These are phyloP conservation scores for Congeria kusceri DNA, from an alignment of 2,888 invertebrate species.

Conservation along the genomic window DNA sequence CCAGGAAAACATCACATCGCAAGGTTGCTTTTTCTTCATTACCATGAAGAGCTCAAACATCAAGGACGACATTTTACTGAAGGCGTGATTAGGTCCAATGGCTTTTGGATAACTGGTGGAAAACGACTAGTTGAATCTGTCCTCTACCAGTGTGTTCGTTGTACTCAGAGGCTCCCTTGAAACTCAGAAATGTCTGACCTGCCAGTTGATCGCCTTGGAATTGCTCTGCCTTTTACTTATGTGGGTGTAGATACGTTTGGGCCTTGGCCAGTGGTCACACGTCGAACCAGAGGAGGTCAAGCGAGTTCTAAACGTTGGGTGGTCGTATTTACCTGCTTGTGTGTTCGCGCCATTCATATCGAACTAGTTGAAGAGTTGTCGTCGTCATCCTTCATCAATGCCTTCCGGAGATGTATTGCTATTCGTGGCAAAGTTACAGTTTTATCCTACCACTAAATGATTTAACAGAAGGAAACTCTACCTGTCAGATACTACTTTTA, in stretches of 20 bases:
- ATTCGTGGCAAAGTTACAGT: slow-evolving; percentile 32
- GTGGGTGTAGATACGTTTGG: slow-evolving; percentile 57
- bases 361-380: slow-evolving; percentile 49
- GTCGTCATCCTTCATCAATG: slow-evolving; percentile 34
- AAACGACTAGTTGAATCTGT: slow-evolving; percentile 13
- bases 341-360: slow-evolving; percentile 43
- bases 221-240: slow-evolving; percentile 53
- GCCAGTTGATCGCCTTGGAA: slow-evolving; percentile 30
- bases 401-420: slow-evolving; percentile 32
- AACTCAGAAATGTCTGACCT: slow-evolving; percentile 53
- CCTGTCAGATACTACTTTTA: no score
- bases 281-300: slow-evolving; percentile 43
- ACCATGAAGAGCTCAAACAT: slow-evolving; percentile 31
- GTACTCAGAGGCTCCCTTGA: slow-evolving; percentile 38
- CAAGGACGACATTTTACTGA: slow-evolving; percentile 46
- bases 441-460: no score
- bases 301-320: slow-evolving; percentile 52
- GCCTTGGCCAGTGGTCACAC: slow-evolving; percentile 37
- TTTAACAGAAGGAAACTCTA: no score
- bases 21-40: slow-evolving; percentile 23
- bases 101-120: slow-evolving; percentile 39
- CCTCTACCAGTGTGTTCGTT: slow-evolving; percentile 31
- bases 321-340: slow-evolving; percentile 48
- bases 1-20: slow-evolving; percentile 41
- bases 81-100: slow-evolving; percentile 30